These are phyloP conservation scores for Drosophila miranda DNA, from an alignment of 1,140 invertebrate genomes.

Conservation along the genomic window DNA sequence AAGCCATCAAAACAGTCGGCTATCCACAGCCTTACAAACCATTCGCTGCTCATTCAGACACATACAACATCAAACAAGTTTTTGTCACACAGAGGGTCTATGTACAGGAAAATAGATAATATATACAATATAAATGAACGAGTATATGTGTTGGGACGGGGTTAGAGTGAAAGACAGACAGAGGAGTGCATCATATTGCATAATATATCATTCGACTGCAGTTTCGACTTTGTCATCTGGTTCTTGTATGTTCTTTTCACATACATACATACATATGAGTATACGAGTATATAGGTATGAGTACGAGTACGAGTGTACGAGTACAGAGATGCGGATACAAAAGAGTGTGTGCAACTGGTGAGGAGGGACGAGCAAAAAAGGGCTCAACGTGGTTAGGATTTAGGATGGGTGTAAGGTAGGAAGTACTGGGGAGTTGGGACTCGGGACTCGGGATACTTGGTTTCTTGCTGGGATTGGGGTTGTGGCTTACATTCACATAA, in stretches of 20 bases:
- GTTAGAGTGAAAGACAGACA: slow-evolving; percentile 12
- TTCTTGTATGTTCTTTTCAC: slow-evolving; percentile 22
- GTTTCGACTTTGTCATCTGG: slow-evolving; percentile 22
- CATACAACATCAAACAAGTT: slow-evolving; percentile 19
- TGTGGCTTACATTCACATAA: slow-evolving; percentile 58
- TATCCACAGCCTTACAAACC: neutral
- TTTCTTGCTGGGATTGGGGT: slow-evolving; percentile 43
- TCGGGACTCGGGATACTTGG: slow-evolving; percentile 25
- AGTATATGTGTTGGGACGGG: neutral
- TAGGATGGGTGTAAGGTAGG: slow-evolving; percentile 3
- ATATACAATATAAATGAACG: slow-evolving; percentile 19
- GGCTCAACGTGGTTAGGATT: slow-evolving; percentile 7
- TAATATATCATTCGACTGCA: slow-evolving; percentile 39
- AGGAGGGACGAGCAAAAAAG: slow-evolving; percentile 40
- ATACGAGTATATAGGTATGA: too few relatives aligned
- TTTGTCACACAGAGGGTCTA: slow-evolving; percentile 27
- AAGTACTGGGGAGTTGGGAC: slow-evolving; percentile 15
- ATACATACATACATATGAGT: too few relatives aligned
- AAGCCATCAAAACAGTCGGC: too few relatives aligned
- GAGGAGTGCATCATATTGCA: slow-evolving; percentile 30
- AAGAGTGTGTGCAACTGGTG: slow-evolving; percentile 51
- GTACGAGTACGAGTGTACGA: neutral
- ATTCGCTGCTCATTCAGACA: slow-evolving; percentile 17
- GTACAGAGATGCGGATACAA: slow-evolving; percentile 24
- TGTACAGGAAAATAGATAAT: slow-evolving; percentile 48